Evolutionary conservation across 2,797 vertebrate species (phyloP).

Genomic region (Natrix natrix): DNA sequence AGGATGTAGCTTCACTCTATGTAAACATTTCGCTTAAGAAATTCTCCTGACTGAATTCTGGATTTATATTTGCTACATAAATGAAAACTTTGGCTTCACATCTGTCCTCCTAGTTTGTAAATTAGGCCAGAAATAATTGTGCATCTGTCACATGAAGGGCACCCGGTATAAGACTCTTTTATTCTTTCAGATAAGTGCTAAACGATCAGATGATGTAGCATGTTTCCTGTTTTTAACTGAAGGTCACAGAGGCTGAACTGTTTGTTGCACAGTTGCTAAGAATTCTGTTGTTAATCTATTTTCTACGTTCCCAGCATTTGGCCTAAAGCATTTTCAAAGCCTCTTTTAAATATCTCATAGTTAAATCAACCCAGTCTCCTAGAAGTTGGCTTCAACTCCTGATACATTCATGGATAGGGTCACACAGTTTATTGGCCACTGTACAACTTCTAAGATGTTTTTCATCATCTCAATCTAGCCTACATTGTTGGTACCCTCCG

Average conservation of each 20-base stretch:
- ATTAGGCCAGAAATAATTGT: constrained; percentile 28
- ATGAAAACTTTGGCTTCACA: neutral
- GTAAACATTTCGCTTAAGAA: neutral
- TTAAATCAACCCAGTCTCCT: neutral
- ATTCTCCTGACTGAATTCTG: constrained; percentile 9
- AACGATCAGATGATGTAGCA: constrained; percentile 38
- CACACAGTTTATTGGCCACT: neutral
- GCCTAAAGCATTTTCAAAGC: neutral
- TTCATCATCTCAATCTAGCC: neutral
- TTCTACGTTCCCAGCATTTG: neutral
- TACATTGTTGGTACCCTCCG: neutral
- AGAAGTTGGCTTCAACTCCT: neutral
- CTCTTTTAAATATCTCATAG: neutral
- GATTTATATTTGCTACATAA: constrained; percentile 22
- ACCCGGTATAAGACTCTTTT: constrained; percentile 20
- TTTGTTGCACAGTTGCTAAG: neutral
- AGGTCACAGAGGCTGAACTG: constrained; percentile 25
- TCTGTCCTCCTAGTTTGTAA: neutral
- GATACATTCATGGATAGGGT: neutral
- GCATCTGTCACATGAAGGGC: constrained; percentile 29
- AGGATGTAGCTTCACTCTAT: neutral
- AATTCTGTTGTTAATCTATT: constrained; percentile 14
- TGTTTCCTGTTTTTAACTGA: constrained; percentile 48
- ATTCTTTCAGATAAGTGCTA: neutral
- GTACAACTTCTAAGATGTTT: neutral